Base-by-base conservation (phyloP, 2,797 vertebrate genomes). In the Myioborus miniatus region DNA sequence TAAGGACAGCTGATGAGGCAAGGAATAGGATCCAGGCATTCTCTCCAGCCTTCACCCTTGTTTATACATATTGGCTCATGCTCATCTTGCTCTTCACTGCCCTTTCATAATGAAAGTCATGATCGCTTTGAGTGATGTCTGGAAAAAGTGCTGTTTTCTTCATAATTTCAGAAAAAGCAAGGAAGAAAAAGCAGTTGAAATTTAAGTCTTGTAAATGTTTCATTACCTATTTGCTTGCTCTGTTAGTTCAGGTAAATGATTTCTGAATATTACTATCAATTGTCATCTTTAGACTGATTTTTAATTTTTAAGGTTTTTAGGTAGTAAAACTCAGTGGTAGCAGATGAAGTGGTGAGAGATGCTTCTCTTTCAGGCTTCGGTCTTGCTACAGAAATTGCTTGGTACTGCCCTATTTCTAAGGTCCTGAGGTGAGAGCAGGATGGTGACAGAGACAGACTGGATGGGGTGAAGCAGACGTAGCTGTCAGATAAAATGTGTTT, bases 391-490 rank as follows among this genome's bases (percentile, higher is more conserved):
- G 76, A 58, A 70, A 62, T 26, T 4, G 3, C 12, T 53, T 37
- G 26, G 20, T 53, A 26, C 56, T 88, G n/a, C 21, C 4, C 4
- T 49, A 1, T 85, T 79, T 88, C 29, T 12, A 15, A 44, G 29
- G n/a, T 83, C 12, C 36, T 2, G 3, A 56, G 24, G 9, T 23
- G 64, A 41, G n/a, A 64, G 30, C 1, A 6, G n/a, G 14, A 50
- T 50, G 41, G 27, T 34, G 37, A 18, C 49, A 68, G 64, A 36
- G 26, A n/a, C n/a, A 60, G 15, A 26, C 30, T 41, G 44, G 32
- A 47, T 5, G 4, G 30, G 7, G 3, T n/a, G 53, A 63, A 30
- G 36, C 53, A 36, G 30, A 34, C 0, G 0, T 8, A 37, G 43
- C 41, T 60, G 37, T 46, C 76, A 82, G 56, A 32, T 52, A 15